phyloP scores from a whole-genome alignment of 2,888 invertebrate genomes.

The Choristoneura rosaceana region DNA sequence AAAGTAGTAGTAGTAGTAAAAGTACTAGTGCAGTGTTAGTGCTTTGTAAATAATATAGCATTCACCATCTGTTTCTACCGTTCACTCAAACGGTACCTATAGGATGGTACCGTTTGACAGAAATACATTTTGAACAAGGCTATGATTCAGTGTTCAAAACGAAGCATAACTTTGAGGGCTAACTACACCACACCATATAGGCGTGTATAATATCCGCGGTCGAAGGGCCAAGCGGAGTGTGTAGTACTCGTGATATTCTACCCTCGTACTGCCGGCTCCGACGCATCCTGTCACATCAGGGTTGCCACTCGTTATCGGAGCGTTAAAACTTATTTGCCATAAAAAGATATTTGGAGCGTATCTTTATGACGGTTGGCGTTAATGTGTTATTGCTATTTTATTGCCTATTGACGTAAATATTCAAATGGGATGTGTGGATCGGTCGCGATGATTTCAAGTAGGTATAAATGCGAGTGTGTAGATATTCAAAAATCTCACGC shows the following conservation, averaged over 20 bases:
- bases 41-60: too few species aligned
- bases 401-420: conserved; percentile 28
- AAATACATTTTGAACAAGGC: too few species aligned
- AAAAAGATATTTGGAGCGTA: conserved; percentile 39
- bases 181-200: too few species aligned
- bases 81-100: too few species aligned
- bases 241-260: conserved; percentile 59
- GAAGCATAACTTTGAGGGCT: too few species aligned
- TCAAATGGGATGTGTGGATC: conserved; percentile 30
- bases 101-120: too few species aligned
- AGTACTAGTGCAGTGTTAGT: too few species aligned
- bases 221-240: conserved; percentile 37
- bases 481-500: background rate
- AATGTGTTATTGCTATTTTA: conserved; percentile 38
- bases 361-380: conserved; percentile 31
- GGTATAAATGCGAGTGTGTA: conserved; percentile 3
- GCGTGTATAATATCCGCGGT: background rate
- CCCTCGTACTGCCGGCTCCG: conserved; percentile 65
- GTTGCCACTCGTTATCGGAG: conserved; percentile 50
- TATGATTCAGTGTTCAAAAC: too few species aligned
- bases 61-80: too few species aligned
- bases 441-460: conserved; percentile 9
- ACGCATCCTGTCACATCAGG: conserved; percentile 75
- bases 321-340: conserved; percentile 37
- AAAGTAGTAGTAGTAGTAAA: too few species aligned